phyloP scores from a whole-genome alignment of 2,888 invertebrate species.

The Mesorhabditis spiculigera region DNA sequence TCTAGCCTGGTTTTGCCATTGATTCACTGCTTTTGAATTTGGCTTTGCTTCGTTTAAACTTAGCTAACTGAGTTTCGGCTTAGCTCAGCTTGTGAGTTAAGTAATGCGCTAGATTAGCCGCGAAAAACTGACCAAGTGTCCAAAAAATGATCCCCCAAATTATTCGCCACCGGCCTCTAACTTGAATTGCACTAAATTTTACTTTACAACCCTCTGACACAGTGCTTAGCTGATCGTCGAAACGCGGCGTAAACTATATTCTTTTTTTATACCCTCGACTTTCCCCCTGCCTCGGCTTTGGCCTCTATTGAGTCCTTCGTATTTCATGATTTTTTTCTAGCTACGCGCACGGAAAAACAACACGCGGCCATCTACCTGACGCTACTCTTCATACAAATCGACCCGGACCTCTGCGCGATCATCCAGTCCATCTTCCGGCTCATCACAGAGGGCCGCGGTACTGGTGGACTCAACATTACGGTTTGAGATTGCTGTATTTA shows the following conservation, averaged over 20 bases:
- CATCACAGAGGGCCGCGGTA: constrained; percentile 19
- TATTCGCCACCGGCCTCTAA: too few relatives aligned
- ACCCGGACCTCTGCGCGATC: constrained; percentile 42
- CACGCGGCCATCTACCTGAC: constrained; percentile 32
- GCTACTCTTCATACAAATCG: constrained; percentile 43
- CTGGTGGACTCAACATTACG: constrained; percentile 18
- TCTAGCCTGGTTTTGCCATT: too few relatives aligned
- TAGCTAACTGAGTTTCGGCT: too few relatives aligned
- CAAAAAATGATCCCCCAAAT: too few relatives aligned
- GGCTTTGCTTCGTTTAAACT: too few relatives aligned
- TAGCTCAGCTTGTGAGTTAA: too few relatives aligned
- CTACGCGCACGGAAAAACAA: constrained; percentile 25
- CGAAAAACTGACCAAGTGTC: too few relatives aligned
- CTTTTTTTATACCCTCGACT: background rate
- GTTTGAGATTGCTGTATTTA: background rate
- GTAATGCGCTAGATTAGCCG: too few relatives aligned
- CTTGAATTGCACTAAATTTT: too few relatives aligned
- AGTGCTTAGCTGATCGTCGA: background rate
- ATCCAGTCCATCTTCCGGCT: constrained; percentile 30
- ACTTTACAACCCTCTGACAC: background rate
- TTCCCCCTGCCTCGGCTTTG: background rate
- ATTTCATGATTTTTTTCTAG: constrained; percentile 15
- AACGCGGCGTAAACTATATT: background rate
- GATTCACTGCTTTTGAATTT: too few relatives aligned
- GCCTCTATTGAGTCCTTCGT: background rate